phyloP scores from a whole-genome alignment of 1,140 invertebrate genomes.

The Drosophila ercepeae region DNA sequence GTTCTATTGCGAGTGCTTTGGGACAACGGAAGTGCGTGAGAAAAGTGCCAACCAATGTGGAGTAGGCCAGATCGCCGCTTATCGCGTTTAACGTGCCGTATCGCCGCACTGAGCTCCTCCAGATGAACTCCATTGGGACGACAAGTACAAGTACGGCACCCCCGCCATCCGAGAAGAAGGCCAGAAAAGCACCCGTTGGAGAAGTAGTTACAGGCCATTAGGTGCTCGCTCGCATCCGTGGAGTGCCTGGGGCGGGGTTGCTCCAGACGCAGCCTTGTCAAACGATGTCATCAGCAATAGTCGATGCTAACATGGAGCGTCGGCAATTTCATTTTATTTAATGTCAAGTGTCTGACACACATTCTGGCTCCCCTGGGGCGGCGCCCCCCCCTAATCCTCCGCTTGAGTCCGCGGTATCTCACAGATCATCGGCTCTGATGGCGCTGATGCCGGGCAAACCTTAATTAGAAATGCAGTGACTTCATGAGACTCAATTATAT shows the following conservation, averaged over 20 bases:
- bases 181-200: not conserved
- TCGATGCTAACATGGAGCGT: slow-evolving; percentile 42
- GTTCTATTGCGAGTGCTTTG: not conserved
- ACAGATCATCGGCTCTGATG: slow-evolving; percentile 42
- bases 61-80: slow-evolving; percentile 43
- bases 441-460: slow-evolving; percentile 30
- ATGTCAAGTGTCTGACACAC: slow-evolving; percentile 65
- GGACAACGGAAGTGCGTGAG: not conserved
- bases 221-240: slow-evolving; percentile 58
- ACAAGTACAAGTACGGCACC: slow-evolving; percentile 23
- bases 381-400: not conserved
- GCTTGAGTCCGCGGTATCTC: slow-evolving; percentile 23
- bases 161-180: slow-evolving; percentile 9
- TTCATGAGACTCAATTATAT: slow-evolving; percentile 62
- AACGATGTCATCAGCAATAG: slow-evolving; percentile 72
- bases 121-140: slow-evolving; percentile 1
- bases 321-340: slow-evolving; percentile 71
- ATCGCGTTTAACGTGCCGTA: slow-evolving; percentile 62
- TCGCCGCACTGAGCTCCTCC: slow-evolving; percentile 23
- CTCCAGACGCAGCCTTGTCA: slow-evolving; percentile 59
- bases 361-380: slow-evolving; percentile 2
- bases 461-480: slow-evolving; percentile 72
- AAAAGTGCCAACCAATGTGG: not conserved
- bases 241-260: slow-evolving; percentile 48
- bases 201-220: slow-evolving; percentile 63